Evolutionary conservation across 2,797 vertebrate genomes (phyloP).

Genomic region (Glyptemys insculpta): DNA sequence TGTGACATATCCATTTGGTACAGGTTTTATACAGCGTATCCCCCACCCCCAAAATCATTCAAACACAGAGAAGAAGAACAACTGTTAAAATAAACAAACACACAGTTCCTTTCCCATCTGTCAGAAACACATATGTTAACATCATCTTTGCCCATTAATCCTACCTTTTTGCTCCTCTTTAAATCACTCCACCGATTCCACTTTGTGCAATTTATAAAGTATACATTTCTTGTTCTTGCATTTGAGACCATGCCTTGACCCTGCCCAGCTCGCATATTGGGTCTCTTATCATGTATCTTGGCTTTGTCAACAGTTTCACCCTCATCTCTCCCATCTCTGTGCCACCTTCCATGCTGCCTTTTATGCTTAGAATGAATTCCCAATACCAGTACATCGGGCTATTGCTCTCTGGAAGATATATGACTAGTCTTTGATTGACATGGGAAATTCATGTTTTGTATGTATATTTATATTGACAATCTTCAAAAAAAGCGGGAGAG

Average conservation of each 20-base stretch:
- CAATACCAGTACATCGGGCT: background rate
- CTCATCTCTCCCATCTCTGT: no score
- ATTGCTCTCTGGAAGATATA: rapidly evolving
- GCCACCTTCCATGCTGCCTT: background rate
- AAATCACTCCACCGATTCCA: background rate
- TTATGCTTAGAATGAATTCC: background rate
- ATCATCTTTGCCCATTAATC: no score
- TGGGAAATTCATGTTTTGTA: rapidly evolving
- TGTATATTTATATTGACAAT: background rate
- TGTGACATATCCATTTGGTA: no score
- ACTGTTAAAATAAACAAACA: no score
- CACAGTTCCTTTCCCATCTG: no score
- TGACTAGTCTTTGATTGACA: background rate
- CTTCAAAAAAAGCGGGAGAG: background rate
- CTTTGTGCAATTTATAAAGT: background rate
- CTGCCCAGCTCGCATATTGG: background rate
- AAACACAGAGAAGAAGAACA: no score
- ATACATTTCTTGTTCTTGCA: rapidly evolving
- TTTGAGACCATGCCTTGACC: background rate
- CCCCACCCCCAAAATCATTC: no score
- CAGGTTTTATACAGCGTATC: no score
- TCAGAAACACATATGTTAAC: no score
- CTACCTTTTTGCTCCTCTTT: background rate
- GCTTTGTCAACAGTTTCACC: background rate
- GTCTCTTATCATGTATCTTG: background rate